Evolutionary conservation across 2,113 vertebrate genomes (phyloP).

Genomic region (Podilymbus podiceps): DNA sequence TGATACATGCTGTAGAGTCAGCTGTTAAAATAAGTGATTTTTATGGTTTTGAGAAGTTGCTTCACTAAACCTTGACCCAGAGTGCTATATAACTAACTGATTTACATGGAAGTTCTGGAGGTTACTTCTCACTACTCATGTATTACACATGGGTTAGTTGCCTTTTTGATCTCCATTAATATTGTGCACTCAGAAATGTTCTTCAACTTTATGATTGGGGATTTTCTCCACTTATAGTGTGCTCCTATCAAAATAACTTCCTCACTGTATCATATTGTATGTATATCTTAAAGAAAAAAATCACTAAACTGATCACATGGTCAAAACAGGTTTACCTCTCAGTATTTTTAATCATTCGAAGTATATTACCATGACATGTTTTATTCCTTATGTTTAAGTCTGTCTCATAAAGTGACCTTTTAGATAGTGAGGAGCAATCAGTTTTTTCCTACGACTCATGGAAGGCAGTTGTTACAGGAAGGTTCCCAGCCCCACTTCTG

Average conservation of each 20-base stretch:
- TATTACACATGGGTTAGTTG: slow-evolving; percentile 59
- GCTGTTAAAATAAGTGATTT: slow-evolving; percentile 32
- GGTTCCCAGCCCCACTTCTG: neutral
- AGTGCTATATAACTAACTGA: slow-evolving; percentile 54
- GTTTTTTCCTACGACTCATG: neutral
- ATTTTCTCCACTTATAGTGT: neutral
- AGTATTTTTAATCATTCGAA: neutral
- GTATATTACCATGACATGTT: neutral
- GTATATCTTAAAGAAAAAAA: neutral
- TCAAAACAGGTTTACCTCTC: neutral
- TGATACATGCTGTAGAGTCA: neutral
- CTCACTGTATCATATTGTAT: neutral
- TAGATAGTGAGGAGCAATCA: neutral
- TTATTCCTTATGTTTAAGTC: neutral
- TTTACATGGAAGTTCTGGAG: slow-evolving; percentile 59
- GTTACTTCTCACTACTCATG: slow-evolving; percentile 52
- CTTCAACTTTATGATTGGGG: slow-evolving; percentile 13
- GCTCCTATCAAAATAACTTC: neutral
- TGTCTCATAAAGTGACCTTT: neutral
- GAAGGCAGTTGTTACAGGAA: neutral
- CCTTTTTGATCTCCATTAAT: slow-evolving; percentile 60
- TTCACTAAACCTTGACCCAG: slow-evolving; percentile 49
- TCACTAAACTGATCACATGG: neutral
- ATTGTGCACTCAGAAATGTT: slow-evolving; percentile 26
- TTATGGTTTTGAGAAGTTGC: slow-evolving; percentile 45